Evolutionary conservation across 1,140 invertebrate species (phyloP).

Genomic region (Agrypnia vestita): DNA sequence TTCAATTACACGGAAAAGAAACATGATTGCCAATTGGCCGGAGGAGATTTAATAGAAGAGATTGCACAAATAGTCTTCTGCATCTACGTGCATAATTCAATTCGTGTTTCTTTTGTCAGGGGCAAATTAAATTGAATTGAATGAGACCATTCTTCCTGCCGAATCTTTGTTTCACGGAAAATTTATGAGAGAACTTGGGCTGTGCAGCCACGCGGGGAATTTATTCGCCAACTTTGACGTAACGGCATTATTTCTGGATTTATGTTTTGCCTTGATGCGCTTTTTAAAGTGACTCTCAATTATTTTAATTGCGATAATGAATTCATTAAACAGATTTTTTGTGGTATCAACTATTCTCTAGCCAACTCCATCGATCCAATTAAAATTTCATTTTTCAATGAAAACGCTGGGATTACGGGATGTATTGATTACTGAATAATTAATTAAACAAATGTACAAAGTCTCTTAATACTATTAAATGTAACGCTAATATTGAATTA

Average conservation of each 20-base stretch:
- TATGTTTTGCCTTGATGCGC: slow-evolving; percentile 4
- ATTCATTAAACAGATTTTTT: no score
- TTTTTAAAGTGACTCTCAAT: neutral
- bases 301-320: no score
- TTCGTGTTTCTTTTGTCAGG: slow-evolving; percentile 11
- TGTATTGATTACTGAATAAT: no score
- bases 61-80: slow-evolving; percentile 48
- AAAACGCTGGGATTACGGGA: no score
- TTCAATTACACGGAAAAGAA: slow-evolving; percentile 60
- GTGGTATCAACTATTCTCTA: no score
- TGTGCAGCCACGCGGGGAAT: slow-evolving; percentile 10
- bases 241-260: neutral
- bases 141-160: slow-evolving; percentile 22
- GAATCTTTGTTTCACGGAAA: slow-evolving; percentile 2
- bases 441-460: no score
- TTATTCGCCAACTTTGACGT: slow-evolving; percentile 22
- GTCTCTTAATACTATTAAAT: no score
- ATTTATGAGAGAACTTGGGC: slow-evolving; percentile 6
- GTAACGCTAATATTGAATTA: no score
- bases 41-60: slow-evolving; percentile 55
- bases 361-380: no score
- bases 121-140: slow-evolving; percentile 30
- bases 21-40: slow-evolving; percentile 60
- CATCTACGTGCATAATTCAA: slow-evolving; percentile 20
- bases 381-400: no score